Evolutionary conservation across 2,113 vertebrate genomes (phyloP), one percentile per base, ranked within the genome.

Genomic region (Zapus hudsonius): DNA sequence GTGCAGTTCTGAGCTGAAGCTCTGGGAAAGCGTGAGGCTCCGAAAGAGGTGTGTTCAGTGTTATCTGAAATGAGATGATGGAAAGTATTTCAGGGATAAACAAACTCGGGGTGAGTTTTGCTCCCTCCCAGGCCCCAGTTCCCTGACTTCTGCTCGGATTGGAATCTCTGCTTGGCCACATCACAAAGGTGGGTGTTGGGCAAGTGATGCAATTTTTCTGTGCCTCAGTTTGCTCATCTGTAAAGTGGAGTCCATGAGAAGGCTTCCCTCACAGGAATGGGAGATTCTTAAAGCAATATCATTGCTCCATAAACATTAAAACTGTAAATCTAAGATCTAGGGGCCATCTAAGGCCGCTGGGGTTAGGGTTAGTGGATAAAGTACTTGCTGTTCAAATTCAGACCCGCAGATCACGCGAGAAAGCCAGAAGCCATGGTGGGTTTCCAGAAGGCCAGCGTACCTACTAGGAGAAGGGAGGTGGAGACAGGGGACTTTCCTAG

Each of bases 61-160:
- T 93, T 84, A 86, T 95, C 82, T 61, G 79, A 73, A 59, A 74
- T 52, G 81, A 84, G 94, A 63, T 40, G 83, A 57, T 88, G 93
- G 94, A 95, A 94, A 96, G 36, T 91, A 93, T 96, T 91, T 94
- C 76, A 92, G 90, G 47, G 76, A 83, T 88, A 90, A 94, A 95
- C 92, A 97, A 87, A 75, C 63, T 44, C 44, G 55, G 74, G n/a
- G 38, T 59, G 76, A 84, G n/a, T 38, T 92, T 57, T 44, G 64
- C 69, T 81, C 80, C 57, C 38, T 55, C 72, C 74, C 82, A 73
- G 78, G 78, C 66, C 74, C 42, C 23, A 38, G 57, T 40, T 79
- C 40, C 44, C 57, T 52, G 76, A 38, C 69, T 84, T 91, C 63
- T 69, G 87, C 42, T 22, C 69, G 33, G 27, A 33, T 72, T 76